Percentiles rank a stretch among this genome's conserved stretches.
Conservation (phyloP, 2,888 invertebrate genomes). For the Acholoe squamosa region DNA sequence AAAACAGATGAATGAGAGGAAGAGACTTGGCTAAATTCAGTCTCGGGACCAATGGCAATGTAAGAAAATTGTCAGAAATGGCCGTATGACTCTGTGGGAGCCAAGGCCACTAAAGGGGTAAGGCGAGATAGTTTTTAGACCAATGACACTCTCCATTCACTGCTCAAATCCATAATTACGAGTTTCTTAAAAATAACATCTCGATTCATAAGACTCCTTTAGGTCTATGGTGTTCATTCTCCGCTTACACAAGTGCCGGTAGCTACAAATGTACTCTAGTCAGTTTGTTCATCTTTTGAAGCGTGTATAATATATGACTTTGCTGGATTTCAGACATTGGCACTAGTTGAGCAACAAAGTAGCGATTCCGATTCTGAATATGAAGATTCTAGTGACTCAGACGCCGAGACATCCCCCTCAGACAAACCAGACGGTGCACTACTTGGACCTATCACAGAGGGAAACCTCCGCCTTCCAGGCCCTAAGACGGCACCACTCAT, state of each 20-base stretch:
- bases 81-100: too few species aligned
- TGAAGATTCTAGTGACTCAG: neutral
- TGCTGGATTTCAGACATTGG: neutral
- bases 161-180: neutral
- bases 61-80: too few species aligned
- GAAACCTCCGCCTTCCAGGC: conserved; percentile 7
- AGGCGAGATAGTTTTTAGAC: too few species aligned
- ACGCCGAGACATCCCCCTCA: neutral
- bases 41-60: too few species aligned
- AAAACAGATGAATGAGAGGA: too few species aligned
- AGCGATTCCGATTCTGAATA: conserved; percentile 2
- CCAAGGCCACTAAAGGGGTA: too few species aligned
- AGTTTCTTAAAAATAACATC: neutral
- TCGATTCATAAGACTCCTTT: neutral
- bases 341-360: conserved; percentile 5
- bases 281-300: neutral
- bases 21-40: too few species aligned
- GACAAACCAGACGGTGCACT: neutral
- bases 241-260: neutral
- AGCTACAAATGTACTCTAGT: neutral
- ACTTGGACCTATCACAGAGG: conserved; percentile 1
- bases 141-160: too few species aligned
- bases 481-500: neutral
- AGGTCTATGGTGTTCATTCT: neutral
- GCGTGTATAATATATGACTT: neutral